A percentile compares a stretch with the other conserved stretches of the same genome.
Conservation (phyloP, 2,113 vertebrate genomes). For the Campylomormyrus tamandua region DNA sequence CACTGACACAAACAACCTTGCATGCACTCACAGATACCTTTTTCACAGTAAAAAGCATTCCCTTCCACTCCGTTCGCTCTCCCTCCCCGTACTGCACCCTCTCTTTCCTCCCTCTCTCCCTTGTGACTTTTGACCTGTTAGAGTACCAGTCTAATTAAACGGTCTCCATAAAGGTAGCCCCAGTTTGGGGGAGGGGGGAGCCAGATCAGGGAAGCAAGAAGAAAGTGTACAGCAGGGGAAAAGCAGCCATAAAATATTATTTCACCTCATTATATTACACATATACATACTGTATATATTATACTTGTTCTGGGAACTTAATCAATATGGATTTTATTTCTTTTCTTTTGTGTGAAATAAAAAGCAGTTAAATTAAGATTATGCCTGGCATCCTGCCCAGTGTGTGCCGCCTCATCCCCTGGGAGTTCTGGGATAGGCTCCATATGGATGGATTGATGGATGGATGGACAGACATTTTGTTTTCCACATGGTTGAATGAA, state of each 20-base stretch:
- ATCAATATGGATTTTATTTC: neutral
- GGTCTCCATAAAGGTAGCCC: constrained; percentile 9
- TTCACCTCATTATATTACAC: neutral
- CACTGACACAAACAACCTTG: neutral
- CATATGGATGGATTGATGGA: neutral
- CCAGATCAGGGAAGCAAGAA: neutral
- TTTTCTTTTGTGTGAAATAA: neutral
- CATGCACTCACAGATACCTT: neutral
- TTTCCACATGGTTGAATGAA: neutral
- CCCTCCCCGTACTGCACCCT: constrained; percentile 31
- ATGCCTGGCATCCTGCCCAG: neutral
- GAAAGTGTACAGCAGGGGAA: neutral
- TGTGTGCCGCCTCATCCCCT: neutral
- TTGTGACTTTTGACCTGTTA: constrained; percentile 38
- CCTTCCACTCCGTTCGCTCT: neutral
- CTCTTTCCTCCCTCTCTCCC: constrained; percentile 26
- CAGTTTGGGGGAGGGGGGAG: neutral
- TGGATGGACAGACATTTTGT: neutral
- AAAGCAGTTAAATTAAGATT: neutral
- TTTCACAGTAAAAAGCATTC: no score
- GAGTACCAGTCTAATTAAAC: constrained; percentile 31
- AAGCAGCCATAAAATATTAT: neutral
- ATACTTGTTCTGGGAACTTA: neutral
- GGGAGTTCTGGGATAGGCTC: neutral
- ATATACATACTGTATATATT: neutral